Evolutionary conservation across 2,113 vertebrate species (phyloP).

Genomic region (Okapia johnstoni): DNA sequence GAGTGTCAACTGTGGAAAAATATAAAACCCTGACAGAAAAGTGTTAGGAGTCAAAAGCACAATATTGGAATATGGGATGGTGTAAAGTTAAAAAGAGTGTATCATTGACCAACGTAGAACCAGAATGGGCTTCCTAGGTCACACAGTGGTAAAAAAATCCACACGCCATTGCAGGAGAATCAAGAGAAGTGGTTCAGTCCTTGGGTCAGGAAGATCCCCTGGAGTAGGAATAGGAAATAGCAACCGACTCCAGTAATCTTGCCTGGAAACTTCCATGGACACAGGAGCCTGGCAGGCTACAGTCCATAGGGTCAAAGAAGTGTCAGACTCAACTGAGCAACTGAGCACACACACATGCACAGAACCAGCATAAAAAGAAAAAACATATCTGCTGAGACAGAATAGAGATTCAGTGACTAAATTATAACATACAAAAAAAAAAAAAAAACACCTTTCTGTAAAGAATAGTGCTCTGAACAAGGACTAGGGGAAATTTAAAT

Average conservation of each 20-base stretch:
- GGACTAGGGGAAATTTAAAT: background rate
- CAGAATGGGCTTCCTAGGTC: background rate
- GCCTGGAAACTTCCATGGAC: background rate
- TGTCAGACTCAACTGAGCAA: background rate
- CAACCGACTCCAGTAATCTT: background rate
- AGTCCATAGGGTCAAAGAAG: background rate
- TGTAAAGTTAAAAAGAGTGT: background rate
- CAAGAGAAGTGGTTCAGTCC: background rate
- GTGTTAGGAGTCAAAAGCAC: background rate
- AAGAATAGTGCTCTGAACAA: background rate
- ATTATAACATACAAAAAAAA: background rate
- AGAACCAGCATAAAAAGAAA: background rate
- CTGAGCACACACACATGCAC: background rate
- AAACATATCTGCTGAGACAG: background rate
- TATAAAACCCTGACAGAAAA: background rate
- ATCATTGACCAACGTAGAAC: background rate
- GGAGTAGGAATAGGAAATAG: background rate
- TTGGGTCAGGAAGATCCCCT: background rate
- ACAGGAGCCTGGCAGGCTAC: background rate
- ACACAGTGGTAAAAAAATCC: background rate
- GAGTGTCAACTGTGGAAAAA: background rate
- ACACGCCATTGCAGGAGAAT: background rate
- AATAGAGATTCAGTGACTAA: background rate
- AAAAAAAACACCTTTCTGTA: background rate
- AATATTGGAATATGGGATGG: background rate